These are phyloP conservation scores for Cinara cedri DNA, from an alignment of 2,888 invertebrate genomes.

Conservation along the genomic window DNA sequence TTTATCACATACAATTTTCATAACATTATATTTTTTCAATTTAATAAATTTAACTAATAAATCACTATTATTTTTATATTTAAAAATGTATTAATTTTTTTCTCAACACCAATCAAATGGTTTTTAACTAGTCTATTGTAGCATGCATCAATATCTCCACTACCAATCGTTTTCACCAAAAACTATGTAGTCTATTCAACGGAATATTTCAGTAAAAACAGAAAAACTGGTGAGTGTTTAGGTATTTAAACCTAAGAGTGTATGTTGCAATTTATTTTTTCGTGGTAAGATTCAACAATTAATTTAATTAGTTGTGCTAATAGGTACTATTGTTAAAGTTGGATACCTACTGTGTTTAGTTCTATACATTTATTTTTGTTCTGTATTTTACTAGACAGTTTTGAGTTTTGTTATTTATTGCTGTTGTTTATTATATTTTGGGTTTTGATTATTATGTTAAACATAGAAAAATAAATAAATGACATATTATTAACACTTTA, in stretches of 20 bases:
- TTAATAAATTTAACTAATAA: background rate
- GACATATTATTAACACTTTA: too few species aligned
- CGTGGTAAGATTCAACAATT: too few species aligned
- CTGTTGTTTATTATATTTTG: too few species aligned
- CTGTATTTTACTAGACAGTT: background rate
- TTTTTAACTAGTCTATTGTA: background rate
- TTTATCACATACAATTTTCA: slow-evolving; percentile 11
- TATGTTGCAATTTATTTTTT: too few species aligned
- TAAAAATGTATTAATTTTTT: slow-evolving; percentile 3
- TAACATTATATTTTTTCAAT: background rate
- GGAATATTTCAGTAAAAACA: background rate
- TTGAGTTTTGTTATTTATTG: background rate
- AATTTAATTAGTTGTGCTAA: too few species aligned
- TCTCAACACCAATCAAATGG: slow-evolving; percentile 8
- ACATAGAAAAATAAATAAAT: too few species aligned
- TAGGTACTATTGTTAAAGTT: too few species aligned
- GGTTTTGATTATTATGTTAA: too few species aligned
- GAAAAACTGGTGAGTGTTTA: background rate
- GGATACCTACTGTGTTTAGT: background rate
- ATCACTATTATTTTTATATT: background rate
- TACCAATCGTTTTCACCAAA: background rate
- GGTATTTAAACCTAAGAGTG: background rate
- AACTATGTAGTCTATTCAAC: slow-evolving; percentile 8
- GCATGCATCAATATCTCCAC: background rate
- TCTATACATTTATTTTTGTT: background rate